phyloP scores from a whole-genome alignment of 53 echinoderm and acorn worm species.

The Pentamera pediparva region DNA sequence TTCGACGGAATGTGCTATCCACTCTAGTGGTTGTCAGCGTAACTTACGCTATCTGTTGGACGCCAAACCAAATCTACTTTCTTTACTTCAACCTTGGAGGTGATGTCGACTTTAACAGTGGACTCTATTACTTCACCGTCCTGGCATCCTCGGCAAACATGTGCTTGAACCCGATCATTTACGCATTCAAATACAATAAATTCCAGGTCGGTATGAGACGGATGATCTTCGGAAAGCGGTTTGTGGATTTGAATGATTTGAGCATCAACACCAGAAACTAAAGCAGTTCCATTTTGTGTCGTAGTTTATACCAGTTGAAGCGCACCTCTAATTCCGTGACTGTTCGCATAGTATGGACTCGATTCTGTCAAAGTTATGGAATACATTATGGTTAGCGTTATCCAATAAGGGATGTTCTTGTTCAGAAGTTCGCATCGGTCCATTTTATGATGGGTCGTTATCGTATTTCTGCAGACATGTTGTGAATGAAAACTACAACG shows the following conservation, averaged over 20 bases:
- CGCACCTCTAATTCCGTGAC: too few relatives aligned
- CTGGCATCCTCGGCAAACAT: conserved; percentile 3
- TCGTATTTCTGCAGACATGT: too few relatives aligned
- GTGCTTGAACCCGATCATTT: conserved; percentile 32
- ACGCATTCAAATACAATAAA: conserved; percentile 36
- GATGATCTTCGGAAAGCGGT: conserved; percentile 12
- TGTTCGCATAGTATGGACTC: too few relatives aligned
- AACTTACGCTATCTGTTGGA: conserved; percentile 40
- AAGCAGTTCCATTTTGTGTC: too few relatives aligned
- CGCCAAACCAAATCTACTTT: conserved; percentile 35
- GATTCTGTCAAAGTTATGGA: too few relatives aligned
- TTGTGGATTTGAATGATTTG: background rate
- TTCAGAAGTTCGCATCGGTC: too few relatives aligned
- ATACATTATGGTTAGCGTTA: too few relatives aligned
- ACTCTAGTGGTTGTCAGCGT: conserved; percentile 35
- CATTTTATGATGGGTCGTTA: too few relatives aligned
- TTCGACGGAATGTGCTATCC: background rate
- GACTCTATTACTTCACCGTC: conserved; percentile 18
- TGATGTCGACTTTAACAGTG: conserved; percentile 12
- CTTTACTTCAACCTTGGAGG: conserved; percentile 26
- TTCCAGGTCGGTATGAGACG: conserved; percentile 28
- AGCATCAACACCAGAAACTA: too few relatives aligned
- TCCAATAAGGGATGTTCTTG: too few relatives aligned
- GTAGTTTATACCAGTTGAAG: too few relatives aligned
- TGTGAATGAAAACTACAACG: too few relatives aligned